These are phyloP conservation scores for Merodon equestris DNA, from an alignment of 2,888 invertebrate genomes.

Conservation along the genomic window DNA sequence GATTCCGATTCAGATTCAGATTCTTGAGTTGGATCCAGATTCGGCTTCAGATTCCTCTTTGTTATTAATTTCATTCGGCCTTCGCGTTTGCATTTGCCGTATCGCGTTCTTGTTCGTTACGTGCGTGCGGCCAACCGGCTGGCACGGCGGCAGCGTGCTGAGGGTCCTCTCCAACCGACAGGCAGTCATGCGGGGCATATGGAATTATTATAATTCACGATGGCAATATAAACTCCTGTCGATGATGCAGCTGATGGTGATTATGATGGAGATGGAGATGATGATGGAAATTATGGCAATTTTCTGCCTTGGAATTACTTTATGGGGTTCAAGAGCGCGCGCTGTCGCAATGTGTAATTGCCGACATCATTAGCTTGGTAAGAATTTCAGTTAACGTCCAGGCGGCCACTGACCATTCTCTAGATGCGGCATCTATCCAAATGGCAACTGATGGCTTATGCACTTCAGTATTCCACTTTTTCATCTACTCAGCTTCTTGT, in stretches of 20 bases:
- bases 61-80: conserved; percentile 67
- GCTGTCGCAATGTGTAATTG: conserved; percentile 68
- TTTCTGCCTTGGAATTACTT: conserved; percentile 66
- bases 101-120: conserved; percentile 16
- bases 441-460: conserved; percentile 38
- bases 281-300: conserved; percentile 68
- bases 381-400: conserved; percentile 60
- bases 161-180: conserved; percentile 48
- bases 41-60: conserved; percentile 51
- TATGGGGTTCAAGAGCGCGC: conserved; percentile 62
- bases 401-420: not conserved
- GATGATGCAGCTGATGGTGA: conserved; percentile 68
- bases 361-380: conserved; percentile 56
- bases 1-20: conserved; percentile 57
- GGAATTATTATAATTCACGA: conserved; percentile 69
- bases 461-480: too few relatives aligned
- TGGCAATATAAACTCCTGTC: conserved; percentile 65
- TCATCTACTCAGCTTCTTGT: conserved; percentile 1
- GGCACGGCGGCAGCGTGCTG: conserved; percentile 20
- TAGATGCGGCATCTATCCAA: too few relatives aligned
- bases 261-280: conserved; percentile 67
- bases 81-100: conserved; percentile 40
- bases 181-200: conserved; percentile 59
- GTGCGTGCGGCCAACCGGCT: conserved; percentile 35
- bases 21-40: too few relatives aligned